phyloP scores from a whole-genome alignment of 2,113 vertebrate genomes.

The Ameiurus melas region DNA sequence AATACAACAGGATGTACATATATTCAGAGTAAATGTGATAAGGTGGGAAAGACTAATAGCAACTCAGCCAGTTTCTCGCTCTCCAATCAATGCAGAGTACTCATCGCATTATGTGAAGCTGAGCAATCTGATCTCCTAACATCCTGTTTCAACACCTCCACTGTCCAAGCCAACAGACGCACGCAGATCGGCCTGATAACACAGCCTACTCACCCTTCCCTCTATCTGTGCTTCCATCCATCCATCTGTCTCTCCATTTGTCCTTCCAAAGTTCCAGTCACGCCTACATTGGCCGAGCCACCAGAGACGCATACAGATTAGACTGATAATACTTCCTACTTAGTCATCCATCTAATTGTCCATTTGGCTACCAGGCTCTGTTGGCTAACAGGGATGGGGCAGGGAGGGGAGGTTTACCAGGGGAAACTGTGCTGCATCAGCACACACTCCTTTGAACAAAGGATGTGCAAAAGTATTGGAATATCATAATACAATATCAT shows the following conservation, averaged over 20 bases:
- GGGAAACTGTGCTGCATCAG: constrained; percentile 25
- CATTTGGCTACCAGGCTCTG: constrained; percentile 25
- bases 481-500: not conserved
- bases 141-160: constrained; percentile 71
- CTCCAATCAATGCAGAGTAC: constrained; percentile 47
- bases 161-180: constrained; percentile 23
- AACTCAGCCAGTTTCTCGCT: constrained; percentile 5
- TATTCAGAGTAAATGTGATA: constrained; percentile 36
- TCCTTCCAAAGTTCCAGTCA: constrained; percentile 32
- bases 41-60: constrained; percentile 1
- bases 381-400: constrained; percentile 14
- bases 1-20: constrained; percentile 16
- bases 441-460: constrained; percentile 39
- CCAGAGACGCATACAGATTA: constrained; percentile 48
- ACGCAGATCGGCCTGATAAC: constrained; percentile 66
- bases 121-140: constrained; percentile 73
- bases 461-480: not conserved
- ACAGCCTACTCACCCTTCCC: constrained; percentile 16
- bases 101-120: constrained; percentile 69
- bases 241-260: constrained; percentile 16
- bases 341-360: constrained; percentile 45
- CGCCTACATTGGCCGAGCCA: constrained; percentile 52
- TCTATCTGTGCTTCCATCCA: constrained; percentile 13
- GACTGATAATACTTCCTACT: constrained; percentile 58
- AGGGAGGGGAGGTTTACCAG: not conserved